A percentile compares a stretch with the other conserved stretches of the same genome.
These are phyloP conservation scores for Sisor rabdophorus DNA, from an alignment of 2,113 vertebrate species.

Conservation along the genomic window DNA sequence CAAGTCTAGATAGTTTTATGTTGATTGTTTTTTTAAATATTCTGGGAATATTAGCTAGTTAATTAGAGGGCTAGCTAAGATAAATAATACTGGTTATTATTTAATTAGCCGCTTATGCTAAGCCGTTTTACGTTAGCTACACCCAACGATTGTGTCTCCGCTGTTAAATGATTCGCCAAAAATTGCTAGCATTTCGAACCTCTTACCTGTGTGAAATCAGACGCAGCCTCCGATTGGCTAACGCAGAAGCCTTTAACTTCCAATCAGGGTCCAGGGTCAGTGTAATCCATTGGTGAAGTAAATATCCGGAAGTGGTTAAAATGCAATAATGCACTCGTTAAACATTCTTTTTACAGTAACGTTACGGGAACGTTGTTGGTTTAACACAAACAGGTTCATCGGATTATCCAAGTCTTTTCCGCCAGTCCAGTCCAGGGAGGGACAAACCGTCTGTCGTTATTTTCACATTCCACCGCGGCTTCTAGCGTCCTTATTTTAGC, in stretches of 20 bases:
- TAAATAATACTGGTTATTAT: too few species aligned
- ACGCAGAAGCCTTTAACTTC: conserved; percentile 33
- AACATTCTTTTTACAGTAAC: conserved; percentile 61
- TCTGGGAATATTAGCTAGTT: too few species aligned
- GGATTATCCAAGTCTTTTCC: conserved; percentile 47
- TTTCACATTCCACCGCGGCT: conserved; percentile 38
- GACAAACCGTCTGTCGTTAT: not conserved
- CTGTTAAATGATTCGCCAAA: too few species aligned
- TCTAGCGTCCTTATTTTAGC: conserved; percentile 32
- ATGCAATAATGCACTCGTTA: conserved; percentile 69
- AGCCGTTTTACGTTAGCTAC: too few species aligned
- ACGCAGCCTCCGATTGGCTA: conserved; percentile 46
- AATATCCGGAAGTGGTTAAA: not conserved
- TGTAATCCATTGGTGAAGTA: not conserved
- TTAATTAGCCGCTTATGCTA: too few species aligned
- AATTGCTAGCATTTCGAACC: conserved; percentile 7
- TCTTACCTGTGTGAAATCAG: conserved; percentile 59
- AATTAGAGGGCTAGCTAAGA: too few species aligned
- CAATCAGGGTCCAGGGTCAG: conserved; percentile 1
- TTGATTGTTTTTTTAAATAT: too few species aligned
- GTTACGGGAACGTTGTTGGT: conserved; percentile 48
- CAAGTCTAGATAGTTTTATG: too few species aligned
- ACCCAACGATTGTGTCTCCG: too few species aligned
- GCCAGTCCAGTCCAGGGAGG: not conserved
- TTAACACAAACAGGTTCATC: conserved; percentile 42